Conservation (phyloP, 2,888 invertebrate genomes). For the Nomada lathburiana region DNA sequence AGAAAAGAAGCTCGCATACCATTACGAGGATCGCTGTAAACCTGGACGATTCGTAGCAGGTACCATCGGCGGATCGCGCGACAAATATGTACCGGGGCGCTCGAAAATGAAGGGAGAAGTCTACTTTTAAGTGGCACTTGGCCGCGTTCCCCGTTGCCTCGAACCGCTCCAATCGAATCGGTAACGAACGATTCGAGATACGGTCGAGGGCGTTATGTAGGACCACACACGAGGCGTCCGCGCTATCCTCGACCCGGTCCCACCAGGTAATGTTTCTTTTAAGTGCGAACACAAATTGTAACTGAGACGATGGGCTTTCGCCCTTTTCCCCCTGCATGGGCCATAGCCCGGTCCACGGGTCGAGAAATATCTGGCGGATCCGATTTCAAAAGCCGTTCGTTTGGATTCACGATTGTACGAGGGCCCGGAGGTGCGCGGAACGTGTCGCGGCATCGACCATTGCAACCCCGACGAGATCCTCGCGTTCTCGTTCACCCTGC, state of each 20-base stretch:
- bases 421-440: constrained; percentile 44
- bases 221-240: constrained; percentile 81
- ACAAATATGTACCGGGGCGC: background rate
- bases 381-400: constrained; percentile 82
- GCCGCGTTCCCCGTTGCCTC: constrained; percentile 42
- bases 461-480: constrained; percentile 48
- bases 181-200: constrained; percentile 83
- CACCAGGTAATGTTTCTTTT: constrained; percentile 83
- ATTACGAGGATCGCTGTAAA: background rate
- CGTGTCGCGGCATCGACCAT: constrained; percentile 60
- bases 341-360: constrained; percentile 65
- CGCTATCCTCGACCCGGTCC: constrained; percentile 75
- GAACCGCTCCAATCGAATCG: constrained; percentile 79
- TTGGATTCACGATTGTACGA: constrained; percentile 74
- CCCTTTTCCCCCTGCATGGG: constrained; percentile 49
- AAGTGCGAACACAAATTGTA: constrained; percentile 84
- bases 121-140: constrained; percentile 69
- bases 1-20: too few relatives aligned
- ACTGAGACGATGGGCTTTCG: constrained; percentile 81
- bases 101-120: constrained; percentile 33
- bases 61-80: background rate
- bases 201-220: constrained; percentile 75
- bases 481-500: constrained; percentile 55
- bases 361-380: constrained; percentile 80
- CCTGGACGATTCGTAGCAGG: background rate